These are phyloP conservation scores for Gadus chalcogrammus DNA, from an alignment of 2,113 vertebrate genomes.

Conservation along the genomic window DNA sequence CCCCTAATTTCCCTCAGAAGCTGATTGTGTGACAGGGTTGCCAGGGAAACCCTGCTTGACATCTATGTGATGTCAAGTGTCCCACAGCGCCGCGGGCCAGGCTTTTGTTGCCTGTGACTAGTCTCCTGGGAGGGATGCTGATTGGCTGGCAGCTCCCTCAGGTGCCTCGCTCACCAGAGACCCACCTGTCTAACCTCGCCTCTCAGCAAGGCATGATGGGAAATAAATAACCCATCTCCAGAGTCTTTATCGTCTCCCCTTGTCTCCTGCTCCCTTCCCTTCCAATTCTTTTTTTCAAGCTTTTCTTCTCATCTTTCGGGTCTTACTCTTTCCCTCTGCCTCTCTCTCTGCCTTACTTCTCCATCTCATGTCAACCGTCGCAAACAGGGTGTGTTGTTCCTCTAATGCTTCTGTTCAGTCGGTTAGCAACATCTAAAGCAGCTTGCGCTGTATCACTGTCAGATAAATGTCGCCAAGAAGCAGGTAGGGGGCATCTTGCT, in stretches of 20 bases:
- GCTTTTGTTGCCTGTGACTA: background rate
- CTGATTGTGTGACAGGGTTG: background rate
- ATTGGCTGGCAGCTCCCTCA: slow-evolving; percentile 11
- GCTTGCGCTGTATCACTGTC: no score
- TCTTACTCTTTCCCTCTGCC: background rate
- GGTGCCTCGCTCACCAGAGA: slow-evolving; percentile 4
- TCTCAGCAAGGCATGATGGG: slow-evolving; percentile 20
- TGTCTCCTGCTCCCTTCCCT: background rate
- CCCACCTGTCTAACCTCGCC: slow-evolving; percentile 7
- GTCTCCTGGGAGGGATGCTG: slow-evolving; percentile 2
- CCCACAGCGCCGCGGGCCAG: background rate
- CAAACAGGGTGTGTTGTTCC: no score
- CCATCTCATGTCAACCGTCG: background rate
- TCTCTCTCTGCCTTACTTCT: background rate
- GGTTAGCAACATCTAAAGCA: no score
- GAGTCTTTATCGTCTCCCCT: background rate
- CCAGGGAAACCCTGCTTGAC: background rate
- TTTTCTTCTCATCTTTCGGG: background rate
- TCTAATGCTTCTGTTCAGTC: no score
- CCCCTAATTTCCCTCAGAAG: background rate
- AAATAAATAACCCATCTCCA: background rate
- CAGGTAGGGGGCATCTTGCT: no score
- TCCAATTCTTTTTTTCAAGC: background rate
- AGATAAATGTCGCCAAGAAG: no score
- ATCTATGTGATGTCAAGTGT: slow-evolving; percentile 2